phyloP scores from a whole-genome alignment of 2,888 invertebrate genomes.

The Acleris laterana region DNA sequence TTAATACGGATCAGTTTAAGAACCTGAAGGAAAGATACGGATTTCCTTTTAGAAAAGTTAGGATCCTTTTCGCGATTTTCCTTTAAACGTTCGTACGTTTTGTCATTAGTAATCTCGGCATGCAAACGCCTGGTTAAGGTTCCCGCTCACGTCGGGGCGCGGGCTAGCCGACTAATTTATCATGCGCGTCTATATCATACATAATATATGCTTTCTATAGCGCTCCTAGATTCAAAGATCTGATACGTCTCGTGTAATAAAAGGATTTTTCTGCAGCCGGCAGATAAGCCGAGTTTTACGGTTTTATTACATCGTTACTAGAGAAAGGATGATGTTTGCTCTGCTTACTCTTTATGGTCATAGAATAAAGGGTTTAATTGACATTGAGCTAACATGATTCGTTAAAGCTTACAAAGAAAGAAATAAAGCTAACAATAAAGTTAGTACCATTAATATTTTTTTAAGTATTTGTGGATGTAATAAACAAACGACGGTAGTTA shows the following conservation, averaged over 20 bases:
- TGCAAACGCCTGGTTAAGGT: conserved; percentile 33
- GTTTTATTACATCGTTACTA: conserved; percentile 13
- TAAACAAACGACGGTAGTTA: too few relatives aligned
- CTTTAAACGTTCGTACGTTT: conserved; percentile 34
- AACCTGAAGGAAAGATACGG: conserved; percentile 32
- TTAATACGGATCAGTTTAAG: conserved; percentile 30
- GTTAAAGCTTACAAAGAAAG: too few relatives aligned
- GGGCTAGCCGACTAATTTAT: conserved; percentile 34
- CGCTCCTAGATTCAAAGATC: not conserved
- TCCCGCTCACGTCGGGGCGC: conserved; percentile 33
- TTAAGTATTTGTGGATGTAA: too few relatives aligned
- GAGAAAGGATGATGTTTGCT: not conserved
- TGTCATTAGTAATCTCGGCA: conserved; percentile 37
- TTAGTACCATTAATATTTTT: too few relatives aligned
- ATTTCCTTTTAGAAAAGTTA: conserved; percentile 35
- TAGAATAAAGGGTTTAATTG: too few relatives aligned
- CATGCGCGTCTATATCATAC: conserved; percentile 34
- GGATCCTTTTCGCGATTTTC: conserved; percentile 28
- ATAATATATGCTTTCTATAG: conserved; percentile 11
- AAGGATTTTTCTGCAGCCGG: conserved; percentile 1
- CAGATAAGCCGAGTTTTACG: conserved; percentile 9
- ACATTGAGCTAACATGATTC: too few relatives aligned
- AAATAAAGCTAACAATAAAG: too few relatives aligned
- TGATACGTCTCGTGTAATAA: conserved; percentile 15
- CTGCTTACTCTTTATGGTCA: not conserved